Conservation (phyloP, 2,888 invertebrate species). For the Leptopilina drosophilae region DNA sequence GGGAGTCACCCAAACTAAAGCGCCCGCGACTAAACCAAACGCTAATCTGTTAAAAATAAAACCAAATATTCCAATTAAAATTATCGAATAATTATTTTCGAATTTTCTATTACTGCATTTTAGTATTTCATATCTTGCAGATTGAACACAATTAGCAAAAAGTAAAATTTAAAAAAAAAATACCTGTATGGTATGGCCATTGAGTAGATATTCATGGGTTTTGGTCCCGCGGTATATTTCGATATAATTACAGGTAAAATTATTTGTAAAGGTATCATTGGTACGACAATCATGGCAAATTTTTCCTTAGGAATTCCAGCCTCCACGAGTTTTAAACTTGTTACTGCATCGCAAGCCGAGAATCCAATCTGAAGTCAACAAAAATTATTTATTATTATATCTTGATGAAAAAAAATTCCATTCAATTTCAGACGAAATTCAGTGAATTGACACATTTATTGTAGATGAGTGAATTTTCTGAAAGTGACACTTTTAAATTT, state of each 20-base stretch:
- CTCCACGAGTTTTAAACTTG: slow-evolving; percentile 96
- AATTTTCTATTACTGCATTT: no score
- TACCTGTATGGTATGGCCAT: slow-evolving; percentile 90
- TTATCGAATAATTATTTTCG: slow-evolving; percentile 33
- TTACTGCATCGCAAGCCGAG: slow-evolving; percentile 96
- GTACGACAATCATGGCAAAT: slow-evolving; percentile 93
- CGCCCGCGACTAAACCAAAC: slow-evolving; percentile 90
- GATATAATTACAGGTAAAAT: slow-evolving; percentile 92
- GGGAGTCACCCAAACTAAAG: slow-evolving; percentile 92
- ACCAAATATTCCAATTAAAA: neutral
- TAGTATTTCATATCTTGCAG: no score
- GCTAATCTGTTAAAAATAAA: slow-evolving; percentile 81
- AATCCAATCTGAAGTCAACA: slow-evolving; percentile 88
- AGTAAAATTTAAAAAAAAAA: slow-evolving; percentile 25
- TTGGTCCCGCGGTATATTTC: slow-evolving; percentile 90
- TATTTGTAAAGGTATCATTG: slow-evolving; percentile 96
- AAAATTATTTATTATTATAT: slow-evolving; percentile 14
- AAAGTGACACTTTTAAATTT: no score
- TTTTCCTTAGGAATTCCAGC: slow-evolving; percentile 97
- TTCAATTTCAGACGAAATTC: neutral
- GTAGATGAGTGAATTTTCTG: no score
- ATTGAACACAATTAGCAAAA: neutral
- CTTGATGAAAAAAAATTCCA: neutral
- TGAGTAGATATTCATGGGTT: slow-evolving; percentile 92
- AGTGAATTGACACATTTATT: neutral